Percentiles rank a stretch among this genome's conserved stretches.
These are phyloP conservation scores for Mirounga angustirostris DNA, from an alignment of 2,113 vertebrate species.

Conservation along the genomic window DNA sequence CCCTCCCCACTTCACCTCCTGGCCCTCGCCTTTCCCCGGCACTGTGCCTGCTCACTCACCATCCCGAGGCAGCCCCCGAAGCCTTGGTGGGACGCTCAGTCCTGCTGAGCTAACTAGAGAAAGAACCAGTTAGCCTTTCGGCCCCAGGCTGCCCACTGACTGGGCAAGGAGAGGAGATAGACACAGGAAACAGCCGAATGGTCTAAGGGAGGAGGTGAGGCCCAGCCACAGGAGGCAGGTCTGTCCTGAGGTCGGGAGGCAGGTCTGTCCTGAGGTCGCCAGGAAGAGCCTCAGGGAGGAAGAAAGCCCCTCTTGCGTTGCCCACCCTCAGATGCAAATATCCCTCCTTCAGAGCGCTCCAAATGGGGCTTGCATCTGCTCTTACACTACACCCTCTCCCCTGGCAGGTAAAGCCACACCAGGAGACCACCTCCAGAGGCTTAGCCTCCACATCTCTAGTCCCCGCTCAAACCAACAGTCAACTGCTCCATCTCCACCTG, in stretches of 20 bases:
- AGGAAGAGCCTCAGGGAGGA: neutral
- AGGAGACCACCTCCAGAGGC: neutral
- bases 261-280: neutral
- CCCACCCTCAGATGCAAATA: neutral
- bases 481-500: neutral
- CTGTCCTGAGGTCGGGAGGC: neutral
- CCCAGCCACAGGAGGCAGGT: neutral
- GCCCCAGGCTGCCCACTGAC: neutral
- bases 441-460: neutral
- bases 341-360: neutral
- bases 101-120: slow-evolving; percentile 14
- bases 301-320: neutral
- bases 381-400: neutral
- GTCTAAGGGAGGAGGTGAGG: neutral
- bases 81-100: neutral
- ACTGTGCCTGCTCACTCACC: neutral
- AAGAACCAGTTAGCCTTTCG: neutral
- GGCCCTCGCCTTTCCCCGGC: neutral
- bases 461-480: neutral
- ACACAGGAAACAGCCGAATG: neutral
- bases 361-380: neutral
- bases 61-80: neutral
- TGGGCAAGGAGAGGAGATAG: neutral
- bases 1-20: neutral
- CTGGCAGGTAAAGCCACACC: neutral